Base-by-base conservation (phyloP, 2,113 vertebrate species). In the Trinectes maculatus region DNA sequence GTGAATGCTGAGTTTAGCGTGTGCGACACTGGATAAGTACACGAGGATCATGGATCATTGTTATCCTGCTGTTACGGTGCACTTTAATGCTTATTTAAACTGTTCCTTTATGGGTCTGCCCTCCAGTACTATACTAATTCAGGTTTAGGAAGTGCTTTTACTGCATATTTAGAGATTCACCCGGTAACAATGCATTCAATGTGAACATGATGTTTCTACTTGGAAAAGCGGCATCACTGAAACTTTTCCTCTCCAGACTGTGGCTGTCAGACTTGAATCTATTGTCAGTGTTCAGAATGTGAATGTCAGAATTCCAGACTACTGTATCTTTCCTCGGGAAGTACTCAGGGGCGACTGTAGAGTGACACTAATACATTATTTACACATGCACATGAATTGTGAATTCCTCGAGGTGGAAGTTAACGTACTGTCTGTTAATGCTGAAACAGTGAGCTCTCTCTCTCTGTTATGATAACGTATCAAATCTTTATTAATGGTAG, bases 311-410 rank as follows among this genome's bases (percentile, higher is more conserved):
- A 58, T 59, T 5, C 57, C 34, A 52, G 53, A 36, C 58, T 52
- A 8, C 64, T 80, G 56, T 74, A 54, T 56, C 21, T 58, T 26
- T 79, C 34, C 52, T 28, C 54, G 66, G 61, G 40, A 48, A 28
- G 63, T 26, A 59, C 83, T 85, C 80, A 84, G 82, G 77, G 61
- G 37, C n/a, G 80, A 79, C 58, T 39, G 70, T 55, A 61, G 56
- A 78, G 29, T 6, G 7, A 53, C 13, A 67, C 60, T 60, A 21
- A 64, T 57, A 53, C 1, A 33, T 72, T 40, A 83, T 40, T 73
- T 42, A 80, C 57, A 63, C 43, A 9, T 72, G 58, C 42, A 0
- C 78, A 76, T 71, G 25, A 49, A 61, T 62, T 5, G 76, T 76
- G 13, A 52, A 57, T 5, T 4, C 53, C 2, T 40, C 15, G 10